Percentiles rank a stretch among this genome's conserved stretches.
Conservation (phyloP, 2,113 vertebrate genomes). For the Mola mola region DNA sequence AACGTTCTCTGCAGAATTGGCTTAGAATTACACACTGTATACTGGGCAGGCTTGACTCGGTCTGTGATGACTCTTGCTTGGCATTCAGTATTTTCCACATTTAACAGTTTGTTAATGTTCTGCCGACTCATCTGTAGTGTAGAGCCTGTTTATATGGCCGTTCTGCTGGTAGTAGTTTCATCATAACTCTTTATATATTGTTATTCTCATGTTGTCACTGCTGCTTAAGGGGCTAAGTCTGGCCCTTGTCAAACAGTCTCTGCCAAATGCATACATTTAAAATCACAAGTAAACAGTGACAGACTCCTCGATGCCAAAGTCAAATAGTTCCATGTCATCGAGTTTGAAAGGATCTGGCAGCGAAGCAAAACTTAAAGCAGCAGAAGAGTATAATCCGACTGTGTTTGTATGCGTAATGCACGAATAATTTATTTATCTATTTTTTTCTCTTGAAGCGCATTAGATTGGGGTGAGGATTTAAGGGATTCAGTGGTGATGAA, state of each 20-base stretch:
- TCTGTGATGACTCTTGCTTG: constrained; percentile 12
- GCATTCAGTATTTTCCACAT: constrained; percentile 32
- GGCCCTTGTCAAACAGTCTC: constrained; percentile 27
- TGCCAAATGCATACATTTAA: constrained; percentile 44
- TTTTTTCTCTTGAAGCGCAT: constrained; percentile 34
- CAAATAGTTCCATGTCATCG: constrained; percentile 51
- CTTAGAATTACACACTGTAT: constrained; percentile 8
- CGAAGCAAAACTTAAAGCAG: constrained; percentile 4
- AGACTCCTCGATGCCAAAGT: constrained; percentile 45
- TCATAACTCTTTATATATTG: constrained; percentile 39
- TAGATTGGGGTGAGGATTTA: constrained; percentile 47
- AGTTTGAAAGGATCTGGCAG: constrained; percentile 48
- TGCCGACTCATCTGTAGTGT: constrained; percentile 8
- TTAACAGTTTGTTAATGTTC: constrained; percentile 19
- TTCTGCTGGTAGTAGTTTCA: constrained; percentile 22
- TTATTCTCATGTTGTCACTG: constrained; percentile 45
- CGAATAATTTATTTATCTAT: constrained; percentile 33
- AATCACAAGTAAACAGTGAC: constrained; percentile 42
- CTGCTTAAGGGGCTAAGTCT: constrained; percentile 14
- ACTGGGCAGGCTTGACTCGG: no score
- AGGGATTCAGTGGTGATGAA: constrained; percentile 53
- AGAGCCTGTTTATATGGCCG: constrained; percentile 20
- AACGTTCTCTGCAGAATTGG: constrained; percentile 16
- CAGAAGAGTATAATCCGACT: constrained; percentile 6
- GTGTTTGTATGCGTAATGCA: constrained; percentile 21